Percentiles rank a stretch among this genome's conserved stretches.
phyloP scores from a whole-genome alignment of 2,113 vertebrate species.

The Falcunculus frontatus region DNA sequence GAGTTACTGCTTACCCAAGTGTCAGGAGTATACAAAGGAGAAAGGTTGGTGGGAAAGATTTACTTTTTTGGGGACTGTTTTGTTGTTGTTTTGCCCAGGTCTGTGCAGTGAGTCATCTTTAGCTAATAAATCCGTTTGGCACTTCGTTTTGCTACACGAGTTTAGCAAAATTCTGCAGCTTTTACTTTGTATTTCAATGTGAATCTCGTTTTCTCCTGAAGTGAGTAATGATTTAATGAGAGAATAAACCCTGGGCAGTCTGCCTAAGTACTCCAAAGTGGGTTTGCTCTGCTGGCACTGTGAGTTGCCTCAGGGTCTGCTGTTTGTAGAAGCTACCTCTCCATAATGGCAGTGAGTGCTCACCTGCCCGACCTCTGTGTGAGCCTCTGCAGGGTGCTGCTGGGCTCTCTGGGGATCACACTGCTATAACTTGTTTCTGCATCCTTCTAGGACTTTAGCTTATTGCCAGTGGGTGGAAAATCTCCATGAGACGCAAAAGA shows the following conservation, averaged over 20 bases:
- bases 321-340: neutral
- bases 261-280: neutral
- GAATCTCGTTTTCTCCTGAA: neutral
- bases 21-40: neutral
- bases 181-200: neutral
- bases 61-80: neutral
- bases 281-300: neutral
- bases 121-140: neutral
- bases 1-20: neutral
- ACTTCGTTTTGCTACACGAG: rapidly evolving
- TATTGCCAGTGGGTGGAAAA: constrained; percentile 99
- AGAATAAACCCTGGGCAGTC: neutral
- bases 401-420: neutral
- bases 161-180: neutral
- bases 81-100: neutral
- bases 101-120: neutral
- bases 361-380: neutral
- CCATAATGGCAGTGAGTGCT: neutral
- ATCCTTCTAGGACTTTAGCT: constrained; percentile 84
- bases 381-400: neutral
- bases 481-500: constrained; percentile 89
- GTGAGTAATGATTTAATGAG: neutral
- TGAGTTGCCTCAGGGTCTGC: neutral
- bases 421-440: constrained; percentile 4
- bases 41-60: neutral